phyloP scores from a whole-genome alignment of 2,113 vertebrate genomes.

The Opisthocomus hoazin region DNA sequence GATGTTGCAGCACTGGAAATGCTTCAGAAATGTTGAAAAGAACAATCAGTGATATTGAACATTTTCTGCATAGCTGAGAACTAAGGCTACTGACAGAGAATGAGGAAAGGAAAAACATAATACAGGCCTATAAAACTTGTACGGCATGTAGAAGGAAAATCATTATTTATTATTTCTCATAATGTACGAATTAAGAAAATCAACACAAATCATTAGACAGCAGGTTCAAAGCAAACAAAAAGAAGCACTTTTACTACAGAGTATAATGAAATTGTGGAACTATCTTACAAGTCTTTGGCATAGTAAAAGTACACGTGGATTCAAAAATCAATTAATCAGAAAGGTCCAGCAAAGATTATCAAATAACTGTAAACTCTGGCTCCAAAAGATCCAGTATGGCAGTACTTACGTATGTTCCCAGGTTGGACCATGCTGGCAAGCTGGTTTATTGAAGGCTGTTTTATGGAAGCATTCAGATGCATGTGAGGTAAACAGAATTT shows the following conservation, averaged over 20 bases:
- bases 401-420: neutral
- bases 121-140: neutral
- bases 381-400: neutral
- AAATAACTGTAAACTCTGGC: neutral
- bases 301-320: neutral
- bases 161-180: neutral
- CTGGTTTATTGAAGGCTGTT: constrained; percentile 31
- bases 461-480: constrained; percentile 43
- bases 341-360: neutral
- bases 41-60: neutral
- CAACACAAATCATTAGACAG: neutral
- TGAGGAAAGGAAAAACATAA: neutral
- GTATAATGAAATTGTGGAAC: neutral
- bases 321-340: neutral
- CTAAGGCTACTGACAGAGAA: neutral
- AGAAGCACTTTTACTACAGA: neutral
- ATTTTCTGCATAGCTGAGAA: neutral
- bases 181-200: neutral
- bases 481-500: constrained; percentile 39
- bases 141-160: neutral
- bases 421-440: neutral
- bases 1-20: neutral
- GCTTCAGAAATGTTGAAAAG: neutral
- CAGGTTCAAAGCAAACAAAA: neutral
- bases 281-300: neutral